Evolutionary conservation across 2,888 invertebrate species (phyloP), one percentile per base, ranked within the genome.

Genomic region (Anorthoa munda): DNA sequence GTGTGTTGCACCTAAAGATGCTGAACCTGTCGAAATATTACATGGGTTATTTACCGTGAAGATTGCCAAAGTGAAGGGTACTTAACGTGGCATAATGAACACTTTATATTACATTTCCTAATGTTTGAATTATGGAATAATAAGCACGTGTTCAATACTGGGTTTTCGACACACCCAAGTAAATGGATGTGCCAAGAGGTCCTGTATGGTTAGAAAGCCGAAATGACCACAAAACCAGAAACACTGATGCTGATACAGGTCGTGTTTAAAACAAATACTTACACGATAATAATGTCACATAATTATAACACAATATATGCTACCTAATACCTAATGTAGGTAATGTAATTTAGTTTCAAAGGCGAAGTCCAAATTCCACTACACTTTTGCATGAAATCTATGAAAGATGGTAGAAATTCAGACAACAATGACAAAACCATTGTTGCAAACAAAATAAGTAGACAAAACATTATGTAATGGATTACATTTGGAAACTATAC

Each of bases 21-120:
- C 17, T 59, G 18, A 64, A 51, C 23, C 63, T 82, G 60, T 68
- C 21, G 73, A 63, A 81, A 74, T 66, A 66, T 66, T 74, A 66
- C 64, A 79, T 69, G 81, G 69, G 56, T 81, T 79, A 81, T 83
- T 72, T 61, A 82, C 74, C 69, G 53, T 74, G 64, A 74, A 69
- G 21, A 80, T 67, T 79, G 65, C 56, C 53, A 67, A 61, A 82
- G 83, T 80, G 81, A 81, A 79, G 59, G 84, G 83, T 83, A 68
- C 79, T 67, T 65, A 80, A 65, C 51, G 23, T 65, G 46, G 18
- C 31, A 58, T 68, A 79, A 79, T 72, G 58, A 58, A 56, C 50
- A 82, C 21, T 82, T 66, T 59, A 66, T 82, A 55, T 66, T 66
- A 65, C 26, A 46, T 80, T 83, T 77, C 82, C 63, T 66, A 82